Base-by-base conservation (phyloP, 2,113 vertebrate genomes). In the Crotalus horridus region DNA sequence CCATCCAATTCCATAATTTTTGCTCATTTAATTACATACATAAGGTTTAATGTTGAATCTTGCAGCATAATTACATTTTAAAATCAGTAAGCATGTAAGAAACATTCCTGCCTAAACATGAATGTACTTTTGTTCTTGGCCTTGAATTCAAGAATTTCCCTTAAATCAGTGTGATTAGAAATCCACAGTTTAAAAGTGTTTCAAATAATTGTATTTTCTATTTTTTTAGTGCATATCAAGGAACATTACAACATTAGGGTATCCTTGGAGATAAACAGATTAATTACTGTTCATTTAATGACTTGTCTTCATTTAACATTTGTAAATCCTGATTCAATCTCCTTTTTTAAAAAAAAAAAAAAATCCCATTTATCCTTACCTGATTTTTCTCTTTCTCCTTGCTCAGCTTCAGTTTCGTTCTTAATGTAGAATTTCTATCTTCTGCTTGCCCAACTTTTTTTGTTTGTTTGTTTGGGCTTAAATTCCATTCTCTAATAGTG, bases 81-180 rank as follows among this genome's bases (percentile, higher is more conserved):
- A 89, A 95, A 91, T 94, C 94, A 90, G 26, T 51, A 86, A 94
- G 33, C 0, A 0, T 93, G 89, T 95, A 94, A 43, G 21, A 48
- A 87, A 95, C 58, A 93, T 94, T 96, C 96, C 94, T 94, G 95
- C 94, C 51, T 95, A 92, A 58, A 89, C 96, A 59, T 86, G 94
- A 93, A 94, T 58, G 91, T 69, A 53, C 43, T 55, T 92, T 51
- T 8, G 93, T 7, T 54, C 29, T 0, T 90, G 26, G 43, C 54
- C 59, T 51, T 13, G n/a, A 90, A 90, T 90, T 55, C 23, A 61
- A 46, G 58, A 61, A 89, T 29, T 48, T 6, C 23, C 23, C 56
- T 89, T 89, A 51, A 90, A 90, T 46, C 89, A 64, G 51, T 17
- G 43, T n/a, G 64, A 58, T 53, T 69, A 29, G 59, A 26, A 61